These are phyloP conservation scores for Halcyon leucocephala DNA, from an alignment of 2,797 vertebrate species.

Conservation along the genomic window DNA sequence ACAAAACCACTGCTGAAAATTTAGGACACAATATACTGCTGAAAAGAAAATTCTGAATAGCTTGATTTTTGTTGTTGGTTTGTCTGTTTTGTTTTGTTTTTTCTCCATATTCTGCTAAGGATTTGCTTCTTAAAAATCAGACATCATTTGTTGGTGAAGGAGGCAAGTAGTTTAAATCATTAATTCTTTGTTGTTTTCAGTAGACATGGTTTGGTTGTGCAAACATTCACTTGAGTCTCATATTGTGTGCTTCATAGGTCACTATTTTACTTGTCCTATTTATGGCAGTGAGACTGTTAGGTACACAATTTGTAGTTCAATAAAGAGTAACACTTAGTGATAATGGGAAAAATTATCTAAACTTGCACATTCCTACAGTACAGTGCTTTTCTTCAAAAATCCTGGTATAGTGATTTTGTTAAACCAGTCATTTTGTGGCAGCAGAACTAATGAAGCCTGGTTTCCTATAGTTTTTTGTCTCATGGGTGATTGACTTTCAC, in stretches of 20 bases:
- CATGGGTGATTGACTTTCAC: conserved; percentile 67
- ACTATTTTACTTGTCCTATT: neutral
- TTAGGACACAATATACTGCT: neutral
- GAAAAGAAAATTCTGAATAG: neutral
- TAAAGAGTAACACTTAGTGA: neutral
- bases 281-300: neutral
- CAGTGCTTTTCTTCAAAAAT: conserved; percentile 1
- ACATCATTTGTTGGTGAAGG: neutral
- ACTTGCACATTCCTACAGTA: neutral
- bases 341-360: neutral
- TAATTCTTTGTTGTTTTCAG: neutral
- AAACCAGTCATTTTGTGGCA: conserved; percentile 33
- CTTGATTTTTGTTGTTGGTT: neutral
- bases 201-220: neutral
- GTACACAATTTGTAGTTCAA: neutral
- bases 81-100: too few species aligned
- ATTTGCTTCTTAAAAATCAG: neutral
- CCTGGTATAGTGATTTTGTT: conserved; percentile 30
- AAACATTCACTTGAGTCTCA: neutral
- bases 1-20: neutral
- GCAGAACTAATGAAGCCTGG: conserved; percentile 49
- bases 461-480: conserved; percentile 66
- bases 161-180: neutral
- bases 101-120: neutral
- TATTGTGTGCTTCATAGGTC: neutral